A percentile compares a stretch with the other conserved stretches of the same genome.
phyloP scores from a whole-genome alignment of 2,888 invertebrate species.

The Biston betularia region DNA sequence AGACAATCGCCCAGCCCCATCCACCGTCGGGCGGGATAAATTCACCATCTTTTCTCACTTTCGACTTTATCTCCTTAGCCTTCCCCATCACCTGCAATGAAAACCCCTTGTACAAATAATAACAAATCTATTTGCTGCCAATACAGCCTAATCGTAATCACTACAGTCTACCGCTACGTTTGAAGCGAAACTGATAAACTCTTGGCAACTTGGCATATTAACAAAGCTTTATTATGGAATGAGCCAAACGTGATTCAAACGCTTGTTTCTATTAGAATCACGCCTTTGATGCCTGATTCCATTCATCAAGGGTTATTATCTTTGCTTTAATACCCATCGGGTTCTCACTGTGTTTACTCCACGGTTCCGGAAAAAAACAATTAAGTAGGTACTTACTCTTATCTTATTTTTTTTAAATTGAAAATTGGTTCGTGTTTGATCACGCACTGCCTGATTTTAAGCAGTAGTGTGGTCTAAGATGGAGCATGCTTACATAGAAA shows the following conservation, averaged over 20 bases:
- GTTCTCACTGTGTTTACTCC: not conserved
- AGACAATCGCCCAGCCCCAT: slow-evolving; percentile 91
- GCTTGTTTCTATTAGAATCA: slow-evolving; percentile 2
- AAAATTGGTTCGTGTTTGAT: not conserved
- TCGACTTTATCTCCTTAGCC: slow-evolving; percentile 59
- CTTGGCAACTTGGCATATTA: slow-evolving; percentile 43
- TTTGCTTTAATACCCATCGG: not conserved
- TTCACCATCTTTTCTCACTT: slow-evolving; percentile 79
- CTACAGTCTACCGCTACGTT: slow-evolving; percentile 50
- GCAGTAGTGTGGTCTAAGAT: no score
- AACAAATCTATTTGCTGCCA: slow-evolving; percentile 1
- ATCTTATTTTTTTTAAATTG: not conserved
- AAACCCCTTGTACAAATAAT: slow-evolving; percentile 10
- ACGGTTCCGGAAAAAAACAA: not conserved
- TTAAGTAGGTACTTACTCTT: not conserved
- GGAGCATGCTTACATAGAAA: no score
- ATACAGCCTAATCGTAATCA: slow-evolving; percentile 6
- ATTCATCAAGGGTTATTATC: not conserved
- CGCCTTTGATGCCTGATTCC: not conserved
- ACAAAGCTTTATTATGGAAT: slow-evolving; percentile 34
- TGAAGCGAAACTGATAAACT: slow-evolving; percentile 59
- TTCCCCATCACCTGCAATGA: slow-evolving; percentile 60
- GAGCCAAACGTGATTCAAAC: slow-evolving; percentile 30
- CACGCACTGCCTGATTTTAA: no score
- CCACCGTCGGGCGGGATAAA: slow-evolving; percentile 91